These are phyloP conservation scores for Odontomachus brunneus DNA, from an alignment of 1,140 invertebrate species.

Conservation along the genomic window DNA sequence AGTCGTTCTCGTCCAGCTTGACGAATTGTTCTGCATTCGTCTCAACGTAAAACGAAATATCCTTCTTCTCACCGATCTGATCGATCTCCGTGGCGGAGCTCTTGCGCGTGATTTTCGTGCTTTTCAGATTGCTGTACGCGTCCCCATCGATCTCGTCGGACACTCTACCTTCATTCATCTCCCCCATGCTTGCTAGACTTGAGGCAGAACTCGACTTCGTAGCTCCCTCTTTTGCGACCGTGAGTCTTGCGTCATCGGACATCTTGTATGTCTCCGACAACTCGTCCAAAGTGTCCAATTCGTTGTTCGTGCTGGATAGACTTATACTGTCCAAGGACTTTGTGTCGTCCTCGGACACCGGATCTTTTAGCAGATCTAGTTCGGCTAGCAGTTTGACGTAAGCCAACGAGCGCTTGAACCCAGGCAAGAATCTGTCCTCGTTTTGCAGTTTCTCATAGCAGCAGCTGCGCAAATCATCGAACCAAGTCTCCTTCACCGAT, in stretches of 20 bases:
- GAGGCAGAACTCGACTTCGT: conserved; percentile 73
- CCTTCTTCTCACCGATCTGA: conserved; percentile 70
- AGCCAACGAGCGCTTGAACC: conserved; percentile 89
- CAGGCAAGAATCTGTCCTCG: conserved; percentile 89
- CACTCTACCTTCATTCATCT: conserved; percentile 46
- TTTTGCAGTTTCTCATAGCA: conserved; percentile 89
- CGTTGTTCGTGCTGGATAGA: conserved; percentile 82
- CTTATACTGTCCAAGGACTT: conserved; percentile 86
- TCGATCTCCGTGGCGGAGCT: conserved; percentile 73
- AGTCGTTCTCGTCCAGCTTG: conserved; percentile 77
- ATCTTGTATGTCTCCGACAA: conserved; percentile 47
- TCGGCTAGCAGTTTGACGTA: conserved; percentile 92
- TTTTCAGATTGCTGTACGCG: conserved; percentile 21
- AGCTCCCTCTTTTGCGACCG: conserved; percentile 62
- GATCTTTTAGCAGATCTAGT: conserved; percentile 89
- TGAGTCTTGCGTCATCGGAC: conserved; percentile 60
- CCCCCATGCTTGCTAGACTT: conserved; percentile 69
- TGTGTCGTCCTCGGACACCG: conserved; percentile 86
- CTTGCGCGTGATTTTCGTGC: conserved; percentile 68
- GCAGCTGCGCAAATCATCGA: conserved; percentile 93
- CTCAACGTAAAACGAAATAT: conserved; percentile 76
- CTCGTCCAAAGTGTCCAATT: conserved; percentile 80
- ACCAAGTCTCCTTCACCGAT: conserved; percentile 90
- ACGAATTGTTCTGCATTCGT: conserved; percentile 74
- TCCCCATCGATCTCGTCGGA: conserved; percentile 74